phyloP scores from a whole-genome alignment of 2,113 vertebrate species.

The Hippotragus niger region DNA sequence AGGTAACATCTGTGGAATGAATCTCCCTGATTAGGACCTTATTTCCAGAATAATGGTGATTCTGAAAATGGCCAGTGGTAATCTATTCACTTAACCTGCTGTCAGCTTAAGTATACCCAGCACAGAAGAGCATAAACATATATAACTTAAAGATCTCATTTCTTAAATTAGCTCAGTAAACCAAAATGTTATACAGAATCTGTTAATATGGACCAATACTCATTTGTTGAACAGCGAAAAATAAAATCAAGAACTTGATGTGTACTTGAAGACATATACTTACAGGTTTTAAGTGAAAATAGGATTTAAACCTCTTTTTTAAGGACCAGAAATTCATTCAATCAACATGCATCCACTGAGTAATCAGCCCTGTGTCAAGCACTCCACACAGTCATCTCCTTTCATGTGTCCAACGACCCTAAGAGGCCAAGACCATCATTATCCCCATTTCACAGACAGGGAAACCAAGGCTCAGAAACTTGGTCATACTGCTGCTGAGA shows the following conservation, averaged over 20 bases:
- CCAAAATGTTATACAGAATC: not conserved
- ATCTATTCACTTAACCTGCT: not conserved
- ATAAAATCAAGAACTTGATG: not conserved
- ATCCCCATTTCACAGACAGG: not conserved
- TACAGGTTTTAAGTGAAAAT: not conserved
- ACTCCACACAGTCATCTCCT: not conserved
- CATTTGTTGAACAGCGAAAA: not conserved
- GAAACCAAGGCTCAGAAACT: not conserved
- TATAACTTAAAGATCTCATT: not conserved
- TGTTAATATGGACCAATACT: not conserved
- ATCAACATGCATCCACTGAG: not conserved
- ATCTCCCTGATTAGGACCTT: not conserved
- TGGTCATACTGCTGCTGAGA: not conserved
- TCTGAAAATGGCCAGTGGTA: not conserved
- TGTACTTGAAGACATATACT: not conserved
- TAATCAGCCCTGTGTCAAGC: not conserved
- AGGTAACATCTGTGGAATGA: not conserved
- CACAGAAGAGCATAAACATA: not conserved
- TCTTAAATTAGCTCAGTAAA: slow-evolving; percentile 10
- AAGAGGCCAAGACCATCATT: not conserved
- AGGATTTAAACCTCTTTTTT: not conserved
- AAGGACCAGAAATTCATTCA: not conserved
- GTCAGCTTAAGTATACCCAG: not conserved
- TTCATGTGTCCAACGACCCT: not conserved
- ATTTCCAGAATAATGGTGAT: not conserved